These are phyloP conservation scores for Melanostoma mellinum DNA, from an alignment of 2,888 invertebrate genomes.

Conservation along the genomic window DNA sequence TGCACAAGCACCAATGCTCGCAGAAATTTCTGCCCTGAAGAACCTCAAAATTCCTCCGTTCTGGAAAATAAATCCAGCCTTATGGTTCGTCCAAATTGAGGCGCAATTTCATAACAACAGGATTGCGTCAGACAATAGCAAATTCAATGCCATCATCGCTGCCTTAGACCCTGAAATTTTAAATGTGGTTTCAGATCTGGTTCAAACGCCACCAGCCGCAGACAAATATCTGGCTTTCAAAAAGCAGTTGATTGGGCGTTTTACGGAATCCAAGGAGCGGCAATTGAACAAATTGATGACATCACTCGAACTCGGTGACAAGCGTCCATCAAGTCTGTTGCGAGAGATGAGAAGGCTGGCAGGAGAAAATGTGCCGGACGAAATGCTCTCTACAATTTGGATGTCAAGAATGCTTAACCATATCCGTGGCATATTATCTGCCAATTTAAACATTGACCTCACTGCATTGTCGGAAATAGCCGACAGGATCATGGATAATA, in stretches of 20 bases:
- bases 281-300: constrained; percentile 9
- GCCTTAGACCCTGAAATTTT: background rate
- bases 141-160: constrained; percentile 8
- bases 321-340: background rate
- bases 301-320: constrained; percentile 2
- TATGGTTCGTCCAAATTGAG: constrained; percentile 11
- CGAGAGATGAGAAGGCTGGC: background rate
- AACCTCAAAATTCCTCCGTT: no score
- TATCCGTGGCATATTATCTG: background rate
- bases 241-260: background rate
- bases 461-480: background rate
- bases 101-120: constrained; percentile 5
- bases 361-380: background rate
- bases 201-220: background rate
- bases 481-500: background rate
- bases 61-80: no score
- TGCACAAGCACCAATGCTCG: no score
- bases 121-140: constrained; percentile 8
- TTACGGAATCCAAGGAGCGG: constrained; percentile 9
- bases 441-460: background rate
- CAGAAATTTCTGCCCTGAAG: no score
- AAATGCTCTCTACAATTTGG: no score
- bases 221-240: constrained; percentile 23
- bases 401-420: background rate
- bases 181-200: background rate